Evolutionary conservation across 2,797 vertebrate species (phyloP), one percentile per base, ranked within the genome.

Genomic region (Corythornis leucogaster): DNA sequence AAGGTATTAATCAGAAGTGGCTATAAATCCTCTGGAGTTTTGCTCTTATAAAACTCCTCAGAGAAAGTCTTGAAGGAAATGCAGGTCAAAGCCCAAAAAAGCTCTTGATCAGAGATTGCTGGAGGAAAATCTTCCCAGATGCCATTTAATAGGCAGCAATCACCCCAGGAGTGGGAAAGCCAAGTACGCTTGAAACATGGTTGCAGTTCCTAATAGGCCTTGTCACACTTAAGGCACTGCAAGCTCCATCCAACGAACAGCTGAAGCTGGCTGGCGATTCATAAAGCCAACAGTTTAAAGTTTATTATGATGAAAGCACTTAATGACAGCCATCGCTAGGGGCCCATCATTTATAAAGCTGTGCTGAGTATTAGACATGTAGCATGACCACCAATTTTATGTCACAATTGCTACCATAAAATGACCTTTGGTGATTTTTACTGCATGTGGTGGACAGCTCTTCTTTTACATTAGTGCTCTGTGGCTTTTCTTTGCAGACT

Each of bases 261-360:
- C 98, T 98, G 98, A 98, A 98, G 97, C 98, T 98, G 97, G 97
- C 98, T 97, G 97, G 98, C 97, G 98, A 98, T 98, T 98, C 98
- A 98, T 98, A 98, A 98, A 98, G 98, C 98, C 98, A 98, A 98
- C 98, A 98, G 98, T 98, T 98, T 98, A 98, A 98, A 98, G 98
- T 98, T 98, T 98, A 98, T 98, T 98, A 98, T 98, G 98, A 98
- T 98, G 98, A 98, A 98, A 98, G 98, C 98, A 98, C 98, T 98
- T 98, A 98, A 98, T 98, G 98, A 98, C 98, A 98, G 98, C 98
- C 98, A 97, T 98, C 97, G 98, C 98, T 97, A 98, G 97, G 98
- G 98, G 98, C 98, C 97, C 98, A 97, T 97, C 97, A 98, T 97
- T 98, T 98, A 97, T 98, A 98, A 98, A 98, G 97, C 98, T 97